Conservation (phyloP, 2,888 invertebrate species). For the Mystacides longicornis region DNA sequence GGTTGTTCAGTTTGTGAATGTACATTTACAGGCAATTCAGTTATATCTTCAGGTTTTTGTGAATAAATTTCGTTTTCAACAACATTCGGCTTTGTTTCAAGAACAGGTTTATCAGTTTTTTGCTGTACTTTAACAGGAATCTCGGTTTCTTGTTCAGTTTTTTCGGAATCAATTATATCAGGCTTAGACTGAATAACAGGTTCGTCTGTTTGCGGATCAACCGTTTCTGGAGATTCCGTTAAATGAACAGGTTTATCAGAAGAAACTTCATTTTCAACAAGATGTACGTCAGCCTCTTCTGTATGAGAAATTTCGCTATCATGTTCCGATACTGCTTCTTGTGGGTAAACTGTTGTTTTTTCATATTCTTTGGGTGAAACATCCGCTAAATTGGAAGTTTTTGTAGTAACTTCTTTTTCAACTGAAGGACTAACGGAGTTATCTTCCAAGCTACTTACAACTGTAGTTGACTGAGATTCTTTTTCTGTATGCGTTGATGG, state of each 20-base stretch:
- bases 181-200: too few relatives aligned
- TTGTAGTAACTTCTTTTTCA: neutral
- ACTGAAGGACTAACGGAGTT: neutral
- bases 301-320: too few relatives aligned
- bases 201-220: too few relatives aligned
- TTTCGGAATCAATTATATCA: neutral
- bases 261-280: too few relatives aligned
- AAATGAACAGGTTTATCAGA: too few relatives aligned
- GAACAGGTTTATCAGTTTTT: too few relatives aligned
- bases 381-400: neutral
- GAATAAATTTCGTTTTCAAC: constrained; percentile 1
- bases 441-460: neutral
- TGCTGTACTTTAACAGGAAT: too few relatives aligned
- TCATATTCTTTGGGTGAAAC: neutral
- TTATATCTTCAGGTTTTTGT: neutral
- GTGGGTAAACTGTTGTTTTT: neutral
- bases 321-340: too few relatives aligned
- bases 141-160: neutral
- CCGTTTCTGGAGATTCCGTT: too few relatives aligned
- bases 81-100: too few relatives aligned
- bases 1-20: neutral
- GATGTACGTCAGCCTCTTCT: too few relatives aligned
- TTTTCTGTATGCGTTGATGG: constrained; percentile 1
- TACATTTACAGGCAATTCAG: neutral
- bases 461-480: neutral